Conservation (phyloP, 1,140 invertebrate species). For the Dreissena polymorpha region DNA sequence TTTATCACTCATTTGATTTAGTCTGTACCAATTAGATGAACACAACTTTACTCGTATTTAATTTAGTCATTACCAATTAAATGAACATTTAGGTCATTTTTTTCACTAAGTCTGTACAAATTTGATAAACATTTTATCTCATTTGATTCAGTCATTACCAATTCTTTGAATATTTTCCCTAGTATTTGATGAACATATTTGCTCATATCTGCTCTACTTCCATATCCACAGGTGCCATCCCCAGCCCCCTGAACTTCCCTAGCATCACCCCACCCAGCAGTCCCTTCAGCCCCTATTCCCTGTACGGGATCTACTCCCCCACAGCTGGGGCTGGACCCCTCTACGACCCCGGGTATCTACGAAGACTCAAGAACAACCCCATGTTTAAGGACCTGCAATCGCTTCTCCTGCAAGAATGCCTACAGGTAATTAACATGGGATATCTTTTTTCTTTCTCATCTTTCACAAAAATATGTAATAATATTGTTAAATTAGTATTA, state of each 20-base stretch:
- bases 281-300: conserved; percentile 42
- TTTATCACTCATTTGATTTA: too few species aligned
- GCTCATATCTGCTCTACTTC: not conserved
- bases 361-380: conserved; percentile 56
- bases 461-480: not conserved
- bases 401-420: conserved; percentile 58
- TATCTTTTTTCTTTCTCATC: not conserved
- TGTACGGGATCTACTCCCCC: conserved; percentile 40
- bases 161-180: too few species aligned
- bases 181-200: too few species aligned
- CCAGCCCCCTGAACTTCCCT: conserved; percentile 47
- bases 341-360: conserved; percentile 46
- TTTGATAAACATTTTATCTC: too few species aligned
- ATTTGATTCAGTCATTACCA: too few species aligned
- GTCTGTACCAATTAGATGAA: too few species aligned
- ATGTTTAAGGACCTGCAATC: conserved; percentile 62
- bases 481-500: too few species aligned
- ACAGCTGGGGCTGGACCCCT: conserved; percentile 3
- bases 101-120: too few species aligned
- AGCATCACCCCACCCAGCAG: conserved; percentile 44
- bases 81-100: too few species aligned
- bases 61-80: too few species aligned
- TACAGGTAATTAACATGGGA: conserved; percentile 40
- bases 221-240: conserved; percentile 31
- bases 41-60: too few species aligned